These are phyloP conservation scores for Stichopus horrens DNA, from an alignment of 53 echinoderm and acorn worm species.

Conservation along the genomic window DNA sequence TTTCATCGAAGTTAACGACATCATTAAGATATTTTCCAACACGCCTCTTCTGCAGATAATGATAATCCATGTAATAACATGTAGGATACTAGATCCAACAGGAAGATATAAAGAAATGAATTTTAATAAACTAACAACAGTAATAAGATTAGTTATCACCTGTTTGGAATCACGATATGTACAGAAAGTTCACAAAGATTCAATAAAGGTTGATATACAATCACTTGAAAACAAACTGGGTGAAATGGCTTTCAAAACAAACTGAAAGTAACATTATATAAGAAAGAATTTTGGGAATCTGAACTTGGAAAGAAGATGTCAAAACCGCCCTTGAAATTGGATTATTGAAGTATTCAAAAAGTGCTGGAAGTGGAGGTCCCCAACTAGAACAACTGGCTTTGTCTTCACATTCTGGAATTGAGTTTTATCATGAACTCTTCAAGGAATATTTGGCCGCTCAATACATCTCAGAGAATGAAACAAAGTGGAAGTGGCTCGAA, in stretches of 20 bases:
- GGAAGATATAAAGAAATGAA: neutral
- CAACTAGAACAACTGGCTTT: neutral
- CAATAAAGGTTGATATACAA: neutral
- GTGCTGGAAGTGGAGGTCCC: neutral
- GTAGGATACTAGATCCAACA: neutral
- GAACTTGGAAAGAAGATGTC: neutral
- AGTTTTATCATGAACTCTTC: too few relatives aligned
- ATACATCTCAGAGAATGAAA: too few relatives aligned
- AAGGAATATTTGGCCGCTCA: too few relatives aligned
- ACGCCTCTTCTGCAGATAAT: slow-evolving; percentile 29
- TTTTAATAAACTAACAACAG: too few relatives aligned
- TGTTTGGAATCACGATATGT: too few relatives aligned
- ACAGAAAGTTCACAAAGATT: neutral
- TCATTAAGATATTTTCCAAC: neutral
- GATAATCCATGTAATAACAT: slow-evolving; percentile 11
- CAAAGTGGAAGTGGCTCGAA: too few relatives aligned
- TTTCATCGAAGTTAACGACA: neutral
- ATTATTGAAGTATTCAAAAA: neutral
- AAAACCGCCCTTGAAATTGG: neutral
- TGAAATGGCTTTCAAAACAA: neutral
- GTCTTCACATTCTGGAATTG: slow-evolving; percentile 8
- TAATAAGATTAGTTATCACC: too few relatives aligned
- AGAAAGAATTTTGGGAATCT: neutral
- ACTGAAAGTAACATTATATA: neutral
- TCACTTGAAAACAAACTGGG: neutral